Base-by-base conservation (phyloP, 2,888 invertebrate species). In the Xestia rhomboidea region DNA sequence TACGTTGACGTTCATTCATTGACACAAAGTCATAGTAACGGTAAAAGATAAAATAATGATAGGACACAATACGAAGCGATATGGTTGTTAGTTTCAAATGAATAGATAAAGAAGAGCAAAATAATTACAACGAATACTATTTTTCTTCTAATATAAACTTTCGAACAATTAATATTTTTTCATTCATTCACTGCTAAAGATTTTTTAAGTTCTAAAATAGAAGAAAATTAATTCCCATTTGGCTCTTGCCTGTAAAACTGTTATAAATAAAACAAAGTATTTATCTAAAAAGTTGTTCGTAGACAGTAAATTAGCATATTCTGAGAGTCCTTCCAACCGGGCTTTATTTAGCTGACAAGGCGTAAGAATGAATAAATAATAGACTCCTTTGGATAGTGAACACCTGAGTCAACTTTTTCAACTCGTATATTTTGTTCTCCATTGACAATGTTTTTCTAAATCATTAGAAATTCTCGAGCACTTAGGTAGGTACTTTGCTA, bases 291-390 rank as follows among this genome's bases (percentile, higher is more conserved):
- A 63, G 13, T 51, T 44, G 11, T 69, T 57, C 68, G 10, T 68
- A 46, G 11, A 38, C 18, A 68, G 30, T 66, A 66, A 60, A 82
- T 69, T 51, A 38, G 51, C 69, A 70, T 78, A 66, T 78, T 83
- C 68, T 69, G 51, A 66, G 27, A 83, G 71, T 46, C 60, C 51
- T 68, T 46, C 44, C 8, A 44, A 30, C 34, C 57, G 15, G n/a
- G 63, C 81, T 68, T 81, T 51, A 60, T 18, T 51, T 62, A 69
- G 49, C 27, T 51, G 30, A 44, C 49, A 68, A 68, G 4, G 27
- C 46, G n/a, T 73, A 49, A 34, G 34, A 73, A 77, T 83, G 63
- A 72, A 64, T 82, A 71, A 71, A 68, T 68, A 77, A 82, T 77
- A 24, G 2, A 27, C 27, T 27, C 24, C 46, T 78, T 71, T 44